Evolutionary conservation across 2,113 vertebrate genomes (phyloP).

Genomic region (Engystomops pustulosus): DNA sequence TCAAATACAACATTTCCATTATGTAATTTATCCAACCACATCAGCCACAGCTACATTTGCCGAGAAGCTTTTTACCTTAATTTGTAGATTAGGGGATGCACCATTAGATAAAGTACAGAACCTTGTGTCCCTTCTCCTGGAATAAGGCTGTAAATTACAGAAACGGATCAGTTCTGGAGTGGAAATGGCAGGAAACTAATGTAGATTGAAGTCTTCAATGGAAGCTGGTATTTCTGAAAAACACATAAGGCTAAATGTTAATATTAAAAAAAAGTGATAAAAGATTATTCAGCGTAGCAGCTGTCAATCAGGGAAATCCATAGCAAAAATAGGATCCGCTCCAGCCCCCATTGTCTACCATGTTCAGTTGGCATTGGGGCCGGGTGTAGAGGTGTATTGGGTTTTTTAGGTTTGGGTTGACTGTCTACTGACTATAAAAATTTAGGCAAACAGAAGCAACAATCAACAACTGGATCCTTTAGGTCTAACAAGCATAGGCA

Average conservation of each 20-base stretch:
- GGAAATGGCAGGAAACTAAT: constrained; percentile 19
- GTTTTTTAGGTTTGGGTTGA: too few species aligned
- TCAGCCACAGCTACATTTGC: constrained; percentile 35
- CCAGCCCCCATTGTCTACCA: neutral
- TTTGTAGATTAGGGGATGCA: constrained; percentile 40
- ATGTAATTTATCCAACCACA: constrained; percentile 35
- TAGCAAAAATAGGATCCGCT: neutral
- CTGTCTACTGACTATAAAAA: too few species aligned
- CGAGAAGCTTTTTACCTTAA: constrained; percentile 40
- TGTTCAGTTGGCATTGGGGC: neutral
- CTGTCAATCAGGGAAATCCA: neutral
- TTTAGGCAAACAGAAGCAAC: too few species aligned
- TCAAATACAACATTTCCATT: constrained; percentile 40
- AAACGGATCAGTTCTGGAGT: neutral
- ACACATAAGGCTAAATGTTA: neutral
- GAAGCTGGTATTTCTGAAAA: neutral
- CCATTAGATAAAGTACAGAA: constrained; percentile 43
- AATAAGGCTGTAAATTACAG: constrained; percentile 13
- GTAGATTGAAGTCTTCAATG: neutral
- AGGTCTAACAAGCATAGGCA: too few species aligned
- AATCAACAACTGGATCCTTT: too few species aligned
- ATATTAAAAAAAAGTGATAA: neutral
- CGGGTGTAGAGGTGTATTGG: too few species aligned
- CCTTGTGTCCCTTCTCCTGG: constrained; percentile 4
- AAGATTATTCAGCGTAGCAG: neutral